Base-by-base conservation (phyloP, 30 jellyfish, hydroid and myxozoan genomes). In the Haliclystus octoradiatus region DNA sequence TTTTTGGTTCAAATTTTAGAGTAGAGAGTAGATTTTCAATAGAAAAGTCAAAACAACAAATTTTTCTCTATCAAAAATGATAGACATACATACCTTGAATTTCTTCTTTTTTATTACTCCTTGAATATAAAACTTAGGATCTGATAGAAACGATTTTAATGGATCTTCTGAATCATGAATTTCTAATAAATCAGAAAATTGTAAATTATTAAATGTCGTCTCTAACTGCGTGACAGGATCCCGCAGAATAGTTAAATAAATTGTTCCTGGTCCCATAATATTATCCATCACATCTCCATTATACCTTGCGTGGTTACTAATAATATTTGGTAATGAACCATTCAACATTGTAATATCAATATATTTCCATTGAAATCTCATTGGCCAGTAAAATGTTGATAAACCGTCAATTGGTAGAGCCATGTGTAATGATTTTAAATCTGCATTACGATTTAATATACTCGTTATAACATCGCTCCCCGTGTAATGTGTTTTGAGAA, bases 331-430 rank as follows among this genome's bases (percentile, higher is more conserved):
- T 31, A 89, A 77, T 2, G 98, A 89, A 15, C 98, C 98, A 50
- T 89, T 89, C 74, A 89, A 71, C 50, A 81, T 30, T 2, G 98
- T 81, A 2, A 89, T 89, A 72, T 89, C 98, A 24, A 89, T 89
- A 73, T 89, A 89, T 52, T 89, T 89, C 98, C 98, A 89, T 50
- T 89, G 98, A 51, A 89, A 89, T 52, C 98, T 34, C 98, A 80
- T 80, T 26, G 98, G 98, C 98, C 98, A 89, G 49, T 76, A 89
- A 57, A 89, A 89, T 28, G 95, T 89, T 46, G 98, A 89, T 29
- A 81, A 80, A n/a, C 98, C 98, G 63, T 89, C 98, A 51, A 83
- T 77, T 26, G 98, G 98, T 70, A 89, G 62, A 34, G 98, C 98
- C 74, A 89, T 78, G 73, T 89, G 76, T 65, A 89, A 60, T 34